phyloP scores from a whole-genome alignment of 2,888 invertebrate species.

The Idaea aversata region DNA sequence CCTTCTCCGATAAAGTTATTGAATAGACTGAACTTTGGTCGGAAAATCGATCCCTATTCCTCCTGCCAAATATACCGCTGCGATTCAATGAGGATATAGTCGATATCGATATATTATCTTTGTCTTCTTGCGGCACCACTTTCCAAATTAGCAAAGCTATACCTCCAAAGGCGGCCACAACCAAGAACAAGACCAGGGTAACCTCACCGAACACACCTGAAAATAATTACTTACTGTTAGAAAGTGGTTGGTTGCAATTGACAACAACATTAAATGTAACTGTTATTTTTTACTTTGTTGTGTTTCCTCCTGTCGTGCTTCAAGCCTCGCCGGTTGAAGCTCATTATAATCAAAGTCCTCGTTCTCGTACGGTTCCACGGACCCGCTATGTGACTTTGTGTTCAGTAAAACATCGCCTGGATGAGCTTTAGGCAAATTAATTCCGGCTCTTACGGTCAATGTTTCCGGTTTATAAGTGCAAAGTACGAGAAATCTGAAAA shows the following conservation, averaged over 20 bases:
- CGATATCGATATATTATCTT: slow-evolving; percentile 73
- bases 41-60: slow-evolving; percentile 68
- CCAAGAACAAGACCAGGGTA: slow-evolving; percentile 77
- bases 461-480: slow-evolving; percentile 92
- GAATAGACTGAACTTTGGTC: slow-evolving; percentile 74
- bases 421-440: slow-evolving; percentile 83
- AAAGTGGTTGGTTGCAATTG: slow-evolving; percentile 10
- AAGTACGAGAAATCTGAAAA: slow-evolving; percentile 85
- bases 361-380: slow-evolving; percentile 68
- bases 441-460: slow-evolving; percentile 89
- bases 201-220: slow-evolving; percentile 73
- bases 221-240: slow-evolving; percentile 31
- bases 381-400: slow-evolving; percentile 60
- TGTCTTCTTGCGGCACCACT: slow-evolving; percentile 75
- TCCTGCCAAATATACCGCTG: slow-evolving; percentile 60
- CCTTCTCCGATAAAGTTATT: slow-evolving; percentile 72
- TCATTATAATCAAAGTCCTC: slow-evolving; percentile 70
- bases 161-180: slow-evolving; percentile 80
- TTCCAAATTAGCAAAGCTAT: slow-evolving; percentile 79
- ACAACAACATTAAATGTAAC: slow-evolving; percentile 17
- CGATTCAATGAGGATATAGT: slow-evolving; percentile 68
- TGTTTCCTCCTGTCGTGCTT: slow-evolving; percentile 61
- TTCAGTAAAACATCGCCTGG: slow-evolving; percentile 73
- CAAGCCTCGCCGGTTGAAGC: slow-evolving; percentile 69
- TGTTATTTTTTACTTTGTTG: slow-evolving; percentile 49